A percentile compares a stretch with the other conserved stretches of the same genome.
Evolutionary conservation across 37 sponge, comb jelly and placozoan species (phyloP).

Genomic region (Haliclona indistincta): DNA sequence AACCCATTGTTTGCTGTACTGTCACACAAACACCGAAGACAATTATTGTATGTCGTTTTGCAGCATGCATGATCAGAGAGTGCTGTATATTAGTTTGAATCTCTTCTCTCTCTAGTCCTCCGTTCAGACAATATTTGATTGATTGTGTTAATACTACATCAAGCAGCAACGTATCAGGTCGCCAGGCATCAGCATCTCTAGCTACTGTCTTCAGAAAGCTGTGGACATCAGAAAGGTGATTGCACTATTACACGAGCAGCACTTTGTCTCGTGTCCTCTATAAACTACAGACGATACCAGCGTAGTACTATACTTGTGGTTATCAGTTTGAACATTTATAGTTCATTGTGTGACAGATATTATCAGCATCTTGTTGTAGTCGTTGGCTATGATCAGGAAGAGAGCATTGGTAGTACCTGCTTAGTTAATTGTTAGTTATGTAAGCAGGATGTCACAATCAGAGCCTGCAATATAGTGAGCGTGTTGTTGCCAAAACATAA

Average conservation of each 20-base stretch:
- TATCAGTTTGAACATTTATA: too few relatives aligned
- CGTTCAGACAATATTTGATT: slow-evolving; percentile 74
- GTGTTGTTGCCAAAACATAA: too few relatives aligned
- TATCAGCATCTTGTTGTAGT: too few relatives aligned
- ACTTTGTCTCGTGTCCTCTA: neutral
- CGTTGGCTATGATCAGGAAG: too few relatives aligned
- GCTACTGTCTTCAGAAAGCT: slow-evolving; percentile 60
- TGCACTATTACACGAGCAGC: neutral
- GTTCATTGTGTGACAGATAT: too few relatives aligned
- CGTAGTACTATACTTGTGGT: too few relatives aligned
- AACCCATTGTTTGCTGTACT: neutral
- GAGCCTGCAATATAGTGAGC: too few relatives aligned
- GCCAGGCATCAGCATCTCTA: slow-evolving; percentile 20
- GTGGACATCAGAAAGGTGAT: slow-evolving; percentile 75
- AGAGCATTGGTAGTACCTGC: too few relatives aligned
- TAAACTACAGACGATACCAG: neutral
- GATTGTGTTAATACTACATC: slow-evolving; percentile 28
- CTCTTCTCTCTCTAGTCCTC: slow-evolving; percentile 42
- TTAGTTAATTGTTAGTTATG: neutral
- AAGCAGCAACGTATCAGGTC: neutral
- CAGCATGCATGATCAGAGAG: too few relatives aligned
- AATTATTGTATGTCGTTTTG: too few relatives aligned
- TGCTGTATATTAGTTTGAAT: neutral
- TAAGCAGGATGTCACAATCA: too few relatives aligned
- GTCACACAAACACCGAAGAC: neutral